A percentile compares a stretch with the other conserved stretches of the same genome.
These are phyloP conservation scores for Mythimna albipuncta DNA, from an alignment of 2,888 invertebrate genomes.

Conservation along the genomic window DNA sequence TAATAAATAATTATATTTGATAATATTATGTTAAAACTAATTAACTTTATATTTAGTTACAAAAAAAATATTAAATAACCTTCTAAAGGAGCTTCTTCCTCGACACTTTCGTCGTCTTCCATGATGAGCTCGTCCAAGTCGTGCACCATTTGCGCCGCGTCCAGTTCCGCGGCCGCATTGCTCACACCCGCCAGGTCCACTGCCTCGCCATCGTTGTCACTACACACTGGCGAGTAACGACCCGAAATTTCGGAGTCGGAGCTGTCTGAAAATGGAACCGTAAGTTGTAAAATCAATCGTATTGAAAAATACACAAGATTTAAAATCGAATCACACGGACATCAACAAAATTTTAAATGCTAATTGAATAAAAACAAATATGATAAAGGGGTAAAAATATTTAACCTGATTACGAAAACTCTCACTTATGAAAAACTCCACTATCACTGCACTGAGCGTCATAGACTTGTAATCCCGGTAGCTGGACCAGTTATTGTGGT, in stretches of 20 bases:
- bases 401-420: too few species aligned
- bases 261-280: slow-evolving; percentile 76
- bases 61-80: slow-evolving; percentile 54
- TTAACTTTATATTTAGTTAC: too few species aligned
- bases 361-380: too few species aligned
- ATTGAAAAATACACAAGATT: background rate
- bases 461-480: too few species aligned
- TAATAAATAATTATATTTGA: too few species aligned
- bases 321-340: background rate
- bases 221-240: slow-evolving; percentile 93
- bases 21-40: too few species aligned
- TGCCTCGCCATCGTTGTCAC: slow-evolving; percentile 82
- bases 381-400: too few species aligned
- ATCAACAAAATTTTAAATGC: background rate
- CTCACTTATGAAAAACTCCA: too few species aligned
- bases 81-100: slow-evolving; percentile 74
- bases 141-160: slow-evolving; percentile 81
- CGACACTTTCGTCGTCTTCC: slow-evolving; percentile 83
- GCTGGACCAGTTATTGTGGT: too few species aligned
- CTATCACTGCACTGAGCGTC: too few species aligned
- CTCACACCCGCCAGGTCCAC: slow-evolving; percentile 62
- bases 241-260: slow-evolving; percentile 91
- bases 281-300: background rate
- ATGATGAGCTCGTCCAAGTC: slow-evolving; percentile 85
- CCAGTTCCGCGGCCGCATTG: slow-evolving; percentile 68